phyloP scores from a whole-genome alignment of 1,140 invertebrate genomes.

The Eubasilissa regina region DNA sequence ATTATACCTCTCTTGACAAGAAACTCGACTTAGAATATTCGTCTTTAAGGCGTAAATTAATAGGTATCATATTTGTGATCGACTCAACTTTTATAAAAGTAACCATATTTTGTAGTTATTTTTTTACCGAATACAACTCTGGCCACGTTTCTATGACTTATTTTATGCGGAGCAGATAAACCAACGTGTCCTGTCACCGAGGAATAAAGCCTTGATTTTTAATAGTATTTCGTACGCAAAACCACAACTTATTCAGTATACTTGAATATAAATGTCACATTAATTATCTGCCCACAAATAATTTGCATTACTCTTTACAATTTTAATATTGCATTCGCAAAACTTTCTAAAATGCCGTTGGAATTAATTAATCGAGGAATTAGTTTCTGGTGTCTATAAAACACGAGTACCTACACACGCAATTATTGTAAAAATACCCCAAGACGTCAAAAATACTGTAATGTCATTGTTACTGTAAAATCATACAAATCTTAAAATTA shows the following conservation, averaged over 20 bases:
- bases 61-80: too few species aligned
- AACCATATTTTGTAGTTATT: too few species aligned
- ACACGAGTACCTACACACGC: too few species aligned
- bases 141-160: constrained; percentile 4
- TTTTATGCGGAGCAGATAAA: not conserved
- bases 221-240: constrained; percentile 15
- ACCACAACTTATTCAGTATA: not conserved
- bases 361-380: not conserved
- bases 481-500: too few species aligned
- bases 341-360: constrained; percentile 27
- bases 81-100: too few species aligned
- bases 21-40: too few species aligned
- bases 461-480: too few species aligned
- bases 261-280: constrained; percentile 23
- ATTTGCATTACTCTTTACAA: constrained; percentile 19
- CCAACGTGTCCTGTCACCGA: constrained; percentile 1
- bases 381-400: too few species aligned
- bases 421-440: too few species aligned
- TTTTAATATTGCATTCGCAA: not conserved
- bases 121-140: not conserved
- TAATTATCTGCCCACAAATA: constrained; percentile 15
- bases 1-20: too few species aligned
- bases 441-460: too few species aligned
- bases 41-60: too few species aligned
- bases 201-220: constrained; percentile 24